These are phyloP conservation scores for Strix aluco DNA, from an alignment of 2,113 vertebrate species.

Conservation along the genomic window DNA sequence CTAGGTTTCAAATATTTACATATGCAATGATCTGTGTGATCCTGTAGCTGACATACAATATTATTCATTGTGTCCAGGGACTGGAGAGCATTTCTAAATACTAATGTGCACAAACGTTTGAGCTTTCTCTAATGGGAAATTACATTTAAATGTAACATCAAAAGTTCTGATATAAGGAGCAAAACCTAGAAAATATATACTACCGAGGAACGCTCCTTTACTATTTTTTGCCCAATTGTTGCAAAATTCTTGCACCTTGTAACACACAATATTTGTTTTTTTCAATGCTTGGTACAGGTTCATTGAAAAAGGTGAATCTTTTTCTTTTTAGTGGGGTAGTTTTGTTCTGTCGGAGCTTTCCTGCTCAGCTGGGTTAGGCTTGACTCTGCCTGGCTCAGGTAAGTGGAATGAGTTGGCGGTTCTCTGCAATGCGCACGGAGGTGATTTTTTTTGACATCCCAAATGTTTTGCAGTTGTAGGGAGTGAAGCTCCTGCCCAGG, in stretches of 20 bases:
- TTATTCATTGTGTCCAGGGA: not conserved
- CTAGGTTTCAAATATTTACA: not conserved
- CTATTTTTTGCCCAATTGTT: not conserved
- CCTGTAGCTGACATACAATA: not conserved
- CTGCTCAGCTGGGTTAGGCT: not conserved
- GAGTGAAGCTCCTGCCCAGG: not conserved
- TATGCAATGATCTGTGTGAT: not conserved
- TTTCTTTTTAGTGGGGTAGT: not conserved
- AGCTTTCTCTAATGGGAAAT: not conserved
- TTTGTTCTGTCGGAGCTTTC: not conserved
- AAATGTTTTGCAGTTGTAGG: not conserved
- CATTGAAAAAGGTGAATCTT: not conserved
- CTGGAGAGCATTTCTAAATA: not conserved
- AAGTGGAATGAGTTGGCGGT: not conserved
- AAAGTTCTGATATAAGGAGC: not conserved
- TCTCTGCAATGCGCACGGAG: not conserved
- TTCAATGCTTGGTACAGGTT: not conserved
- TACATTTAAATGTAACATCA: not conserved
- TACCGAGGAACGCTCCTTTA: not conserved
- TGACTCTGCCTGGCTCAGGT: not conserved
- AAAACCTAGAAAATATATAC: not conserved
- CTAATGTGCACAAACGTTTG: not conserved
- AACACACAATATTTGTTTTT: not conserved
- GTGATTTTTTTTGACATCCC: not conserved
- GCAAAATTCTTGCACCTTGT: not conserved